Base-by-base conservation (phyloP, 2,797 vertebrate genomes). In the Cryptoprocta ferox region DNA sequence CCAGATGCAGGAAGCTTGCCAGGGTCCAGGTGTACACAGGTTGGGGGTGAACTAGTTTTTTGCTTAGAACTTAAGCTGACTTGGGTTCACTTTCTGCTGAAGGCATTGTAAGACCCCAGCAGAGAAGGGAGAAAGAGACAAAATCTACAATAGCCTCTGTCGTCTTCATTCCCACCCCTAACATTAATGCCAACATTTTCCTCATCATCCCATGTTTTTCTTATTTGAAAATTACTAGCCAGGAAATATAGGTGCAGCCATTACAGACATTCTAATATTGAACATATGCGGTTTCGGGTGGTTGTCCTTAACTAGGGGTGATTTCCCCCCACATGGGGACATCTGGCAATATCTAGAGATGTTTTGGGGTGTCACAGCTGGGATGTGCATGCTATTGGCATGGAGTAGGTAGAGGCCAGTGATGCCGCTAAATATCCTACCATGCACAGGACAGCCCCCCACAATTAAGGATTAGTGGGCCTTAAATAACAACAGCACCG, bases 81-180 rank as follows among this genome's bases (percentile, higher is more conserved):
- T 42, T 14, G 4, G n/a, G 16, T n/a, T 90, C 21, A 70, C 39
- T 42, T 90, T 19, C 76, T 63, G 19, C 80, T 68, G 75, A 53
- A 81, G 61, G 35, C 35, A 68, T 93, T 66, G 1, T 18, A 19
- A 94, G 66, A 37, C 35, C 10, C 5, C 0, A 5, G 9, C 3
- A 50, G 42, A 42, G 48, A 35, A 35, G 4, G 37, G 32, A 50
- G 42, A 66, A 16, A 37, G 56, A 75, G 39, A 75, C 15, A 32
- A 3, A 21, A 10, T 32, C 15, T 24, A 0, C 4, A 2, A 0
- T 18, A n/a, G 9, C 3, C 39, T 53, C 24, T 56, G 21, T 4
- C 19, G 7, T 12, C 85, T 78, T 63, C 48, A 28, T 45, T 66
- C 56, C 56, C 9, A 39, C 4, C 2, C 32, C 30, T 37, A 28